phyloP scores from a whole-genome alignment of 23 tunicate genomes.

The Phallusia fumigata region DNA sequence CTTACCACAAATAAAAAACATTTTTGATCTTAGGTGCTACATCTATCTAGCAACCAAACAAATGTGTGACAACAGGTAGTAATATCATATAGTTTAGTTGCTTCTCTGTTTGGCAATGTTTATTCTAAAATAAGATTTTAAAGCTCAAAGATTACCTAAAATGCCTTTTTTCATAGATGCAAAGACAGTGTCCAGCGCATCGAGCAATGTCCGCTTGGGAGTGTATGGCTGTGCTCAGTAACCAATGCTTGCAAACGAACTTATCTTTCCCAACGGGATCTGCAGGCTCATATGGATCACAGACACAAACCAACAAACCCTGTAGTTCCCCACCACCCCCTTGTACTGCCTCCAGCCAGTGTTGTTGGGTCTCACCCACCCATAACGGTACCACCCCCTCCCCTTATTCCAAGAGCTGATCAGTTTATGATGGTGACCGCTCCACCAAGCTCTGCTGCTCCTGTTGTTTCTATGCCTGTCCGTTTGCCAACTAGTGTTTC shows the following conservation, averaged over 20 bases:
- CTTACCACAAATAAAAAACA: no score
- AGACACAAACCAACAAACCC: slow-evolving; percentile 65
- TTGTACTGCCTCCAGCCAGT: slow-evolving; percentile 24
- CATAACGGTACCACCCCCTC: slow-evolving; percentile 63
- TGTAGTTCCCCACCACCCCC: neutral
- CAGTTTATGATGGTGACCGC: slow-evolving; percentile 4
- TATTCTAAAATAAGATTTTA: no score
- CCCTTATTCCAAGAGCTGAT: slow-evolving; percentile 30
- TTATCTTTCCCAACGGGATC: slow-evolving; percentile 75
- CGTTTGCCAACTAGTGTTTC: slow-evolving; percentile 10
- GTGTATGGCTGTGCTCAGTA: slow-evolving; percentile 79
- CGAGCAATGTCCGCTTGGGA: slow-evolving; percentile 85
- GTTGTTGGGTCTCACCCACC: slow-evolving; percentile 28
- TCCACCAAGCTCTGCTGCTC: slow-evolving; percentile 1
- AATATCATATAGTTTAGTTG: no score
- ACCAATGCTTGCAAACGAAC: slow-evolving; percentile 71
- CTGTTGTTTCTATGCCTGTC: slow-evolving; percentile 13
- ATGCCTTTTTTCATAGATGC: slow-evolving; percentile 46
- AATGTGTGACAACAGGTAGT: no score
- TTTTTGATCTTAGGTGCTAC: no score
- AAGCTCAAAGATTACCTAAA: no score
- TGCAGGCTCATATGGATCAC: slow-evolving; percentile 85
- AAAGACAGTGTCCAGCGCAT: slow-evolving; percentile 83
- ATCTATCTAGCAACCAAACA: no score
- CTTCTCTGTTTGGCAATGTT: no score